Evolutionary conservation across 2,888 invertebrate genomes (phyloP), one percentile per base, ranked within the genome.

Genomic region (Melanotus villosus): DNA sequence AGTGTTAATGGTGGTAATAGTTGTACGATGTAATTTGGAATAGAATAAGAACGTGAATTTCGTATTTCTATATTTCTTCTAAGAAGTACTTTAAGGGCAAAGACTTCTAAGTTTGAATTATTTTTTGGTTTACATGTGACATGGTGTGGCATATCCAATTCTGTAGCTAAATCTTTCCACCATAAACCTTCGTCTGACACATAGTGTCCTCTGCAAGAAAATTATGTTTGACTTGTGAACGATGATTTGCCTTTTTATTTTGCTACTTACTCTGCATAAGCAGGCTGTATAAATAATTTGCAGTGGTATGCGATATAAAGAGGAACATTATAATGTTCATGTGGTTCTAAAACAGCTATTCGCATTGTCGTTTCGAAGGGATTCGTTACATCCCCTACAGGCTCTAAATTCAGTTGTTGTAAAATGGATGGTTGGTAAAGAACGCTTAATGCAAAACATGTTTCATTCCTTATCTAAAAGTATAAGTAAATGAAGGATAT

Each of bases 261-360:
- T 56, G 5, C 14, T 50, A 87, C 90, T 89, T 81, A 93, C 93
- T 91, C 91, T 47, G 90, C 88, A 78, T 92, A 90, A 3, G 91
- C 89, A 3, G 94, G 94, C 79, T 91, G 88, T 36, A 94, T 84
- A 81, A 90, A 92, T 62, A 95, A 85, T 73, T 91, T 90, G 83
- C 93, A 93, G 79, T 95, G 93, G 79, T 94, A 94, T 1, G 94
- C 94, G 57, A 94, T 89, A 78, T 90, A 90, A 41, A 95, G 85
- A 0, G 95, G 95, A 21, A 95, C 90, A 76, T 91, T 90, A 81
- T 90, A 94, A 0, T 89, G 88, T 77, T 93, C 91, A 74, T 91
- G 90, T 0, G 94, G 92, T 64, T 92, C 92, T 16, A 95, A 85
- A 19, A 92, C 90, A 0, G 90, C 88, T 56, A 95, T 87, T 58